Conservation (phyloP, 1,140 invertebrate genomes). For the Orchesella cincta region DNA sequence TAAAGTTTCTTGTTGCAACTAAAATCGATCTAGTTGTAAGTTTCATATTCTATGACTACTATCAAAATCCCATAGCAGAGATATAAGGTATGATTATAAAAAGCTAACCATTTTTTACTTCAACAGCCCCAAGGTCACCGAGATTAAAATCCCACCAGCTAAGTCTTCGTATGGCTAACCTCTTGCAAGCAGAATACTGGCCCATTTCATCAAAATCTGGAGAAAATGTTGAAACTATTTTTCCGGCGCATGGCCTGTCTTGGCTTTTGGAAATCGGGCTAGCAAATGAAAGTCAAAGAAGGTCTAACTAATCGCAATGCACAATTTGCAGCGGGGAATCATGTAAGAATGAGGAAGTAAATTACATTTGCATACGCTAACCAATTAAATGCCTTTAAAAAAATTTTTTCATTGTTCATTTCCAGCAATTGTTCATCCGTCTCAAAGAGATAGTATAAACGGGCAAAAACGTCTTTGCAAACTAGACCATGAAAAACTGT, state of each 20-base stretch:
- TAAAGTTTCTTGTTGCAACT: conserved; percentile 77
- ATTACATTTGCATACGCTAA: no score
- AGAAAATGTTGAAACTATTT: conserved; percentile 68
- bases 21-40: conserved; percentile 74
- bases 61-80: no score
- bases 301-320: background rate
- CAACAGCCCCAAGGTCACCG: conserved; percentile 45
- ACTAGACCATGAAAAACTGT: no score
- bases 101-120: no score
- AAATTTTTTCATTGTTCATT: no score
- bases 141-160: conserved; percentile 48
- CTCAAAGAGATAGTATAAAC: background rate
- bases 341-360: background rate
- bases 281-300: conserved; percentile 50
- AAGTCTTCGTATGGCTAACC: conserved; percentile 64
- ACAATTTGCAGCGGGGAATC: no score
- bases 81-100: no score
- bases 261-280: conserved; percentile 67
- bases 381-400: no score
- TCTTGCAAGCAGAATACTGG: conserved; percentile 77
- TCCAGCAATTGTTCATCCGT: conserved; percentile 7
- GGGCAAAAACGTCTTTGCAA: background rate
- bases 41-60: no score
- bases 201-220: conserved; percentile 75
- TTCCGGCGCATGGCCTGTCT: no score